phyloP scores from a whole-genome alignment of 2,888 invertebrate species.

The Phasia obesa region DNA sequence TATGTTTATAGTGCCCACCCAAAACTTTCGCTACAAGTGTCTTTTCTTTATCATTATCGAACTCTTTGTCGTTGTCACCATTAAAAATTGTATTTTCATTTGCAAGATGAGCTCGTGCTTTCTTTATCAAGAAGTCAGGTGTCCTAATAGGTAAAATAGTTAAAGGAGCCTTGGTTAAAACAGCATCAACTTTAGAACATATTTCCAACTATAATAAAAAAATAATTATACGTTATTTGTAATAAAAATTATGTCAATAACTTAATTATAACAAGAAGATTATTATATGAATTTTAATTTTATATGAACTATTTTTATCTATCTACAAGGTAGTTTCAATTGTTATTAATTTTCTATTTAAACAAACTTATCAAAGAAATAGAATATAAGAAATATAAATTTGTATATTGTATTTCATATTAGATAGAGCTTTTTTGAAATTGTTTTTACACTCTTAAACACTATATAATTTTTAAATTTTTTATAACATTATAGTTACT shows the following conservation, averaged over 20 bases:
- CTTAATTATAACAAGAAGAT: background rate
- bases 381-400: too few relatives aligned
- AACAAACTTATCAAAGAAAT: too few relatives aligned
- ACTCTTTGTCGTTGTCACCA: background rate
- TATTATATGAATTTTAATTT: too few relatives aligned
- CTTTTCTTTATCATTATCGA: conserved; percentile 15
- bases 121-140: conserved; percentile 84
- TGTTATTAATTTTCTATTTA: too few relatives aligned
- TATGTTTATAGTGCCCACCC: conserved; percentile 78
- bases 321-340: too few relatives aligned
- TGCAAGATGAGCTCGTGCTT: conserved; percentile 75
- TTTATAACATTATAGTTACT: too few relatives aligned
- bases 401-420: too few relatives aligned
- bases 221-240: background rate
- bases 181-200: conserved; percentile 87
- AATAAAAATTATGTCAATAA: background rate
- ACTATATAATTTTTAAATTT: too few relatives aligned
- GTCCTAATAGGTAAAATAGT: conserved; percentile 86
- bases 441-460: too few relatives aligned
- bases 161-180: conserved; percentile 89
- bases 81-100: conserved; percentile 41
- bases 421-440: too few relatives aligned
- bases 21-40: conserved; percentile 56
- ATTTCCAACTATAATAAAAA: conserved; percentile 86
- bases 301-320: too few relatives aligned